phyloP scores from a whole-genome alignment of 2,888 invertebrate genomes.

The Dynastes grantii region DNA sequence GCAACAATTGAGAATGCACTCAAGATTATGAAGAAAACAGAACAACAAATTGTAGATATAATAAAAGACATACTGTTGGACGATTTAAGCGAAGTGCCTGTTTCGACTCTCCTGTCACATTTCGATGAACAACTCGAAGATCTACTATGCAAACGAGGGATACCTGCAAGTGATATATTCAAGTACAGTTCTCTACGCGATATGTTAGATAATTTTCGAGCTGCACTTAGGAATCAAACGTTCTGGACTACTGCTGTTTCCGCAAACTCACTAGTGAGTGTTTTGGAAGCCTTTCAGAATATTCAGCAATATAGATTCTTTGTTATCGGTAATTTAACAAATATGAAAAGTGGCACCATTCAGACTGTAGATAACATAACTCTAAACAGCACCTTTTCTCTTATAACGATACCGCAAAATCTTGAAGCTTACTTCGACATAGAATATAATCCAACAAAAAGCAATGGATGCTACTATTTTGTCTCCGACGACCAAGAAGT shows the following conservation, averaged over 20 bases:
- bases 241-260: slow-evolving; percentile 49
- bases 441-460: neutral
- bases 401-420: neutral
- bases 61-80: slow-evolving; percentile 23
- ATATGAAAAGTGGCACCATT: slow-evolving; percentile 18
- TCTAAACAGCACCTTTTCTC: slow-evolving; percentile 29
- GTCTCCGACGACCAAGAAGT: neutral
- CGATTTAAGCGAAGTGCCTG: neutral
- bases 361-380: slow-evolving; percentile 1
- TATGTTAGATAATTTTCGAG: slow-evolving; percentile 46
- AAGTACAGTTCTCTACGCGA: slow-evolving; percentile 27
- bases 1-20: slow-evolving; percentile 44
- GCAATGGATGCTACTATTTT: slow-evolving; percentile 1
- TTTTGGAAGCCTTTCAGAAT: neutral
- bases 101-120: neutral
- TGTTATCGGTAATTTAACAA: slow-evolving; percentile 8
- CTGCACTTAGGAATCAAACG: slow-evolving; percentile 48
- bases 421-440: neutral
- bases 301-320: slow-evolving; percentile 13
- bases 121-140: slow-evolving; percentile 36
- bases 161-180: neutral
- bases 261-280: slow-evolving; percentile 48
- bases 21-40: slow-evolving; percentile 45
- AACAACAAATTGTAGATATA: slow-evolving; percentile 44
- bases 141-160: slow-evolving; percentile 33